Evolutionary conservation across 1,140 invertebrate species (phyloP), one percentile per base, ranked within the genome.

Genomic region (Coptotermes formosanus): DNA sequence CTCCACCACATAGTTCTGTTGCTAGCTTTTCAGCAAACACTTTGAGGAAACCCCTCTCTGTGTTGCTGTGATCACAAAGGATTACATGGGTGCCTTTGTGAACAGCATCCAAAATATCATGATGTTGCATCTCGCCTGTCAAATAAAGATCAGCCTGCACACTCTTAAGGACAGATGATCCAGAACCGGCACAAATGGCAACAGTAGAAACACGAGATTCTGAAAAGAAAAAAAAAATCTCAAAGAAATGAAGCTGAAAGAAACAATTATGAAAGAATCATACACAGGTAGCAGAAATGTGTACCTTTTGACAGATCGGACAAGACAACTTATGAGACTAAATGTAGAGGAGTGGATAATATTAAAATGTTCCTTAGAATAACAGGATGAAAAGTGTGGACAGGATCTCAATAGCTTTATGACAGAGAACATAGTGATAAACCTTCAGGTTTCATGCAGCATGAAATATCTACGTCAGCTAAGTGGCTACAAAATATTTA

Each of bases 71-170:
- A 90, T 99, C 98, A 87, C 96, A 97, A 30, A 99, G 91, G 88
- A 99, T 96, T 0, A 99, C 97, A 86, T 94, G 93, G 32, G 93
- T 93, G 1, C 95, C 95, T 87, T 92, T 92, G 88, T 97, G 96
- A 32, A 94, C 93, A 2, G 95, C 96, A 89, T 99, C 96, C n/a
- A 99, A 91, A 1, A 99, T 90, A 85, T 99, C 98, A 90, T 99
- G 98, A 91, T 99, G 98, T 9, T 96, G 93, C 98, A 99, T 99
- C 92, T 99, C 98, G 30, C 98, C 94, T 12, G 98, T 99, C 7
- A 99, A 90, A 88, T 96, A 97, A 1, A 99, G 90, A 92, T 98
- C 97, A 19, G 95, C 96, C 45, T 90, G 86, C 1, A 95, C 91
- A 38, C 93, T 93, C 88, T 93, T 94, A 6, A 99, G 91, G 25